Conservation (phyloP, 2,797 vertebrate genomes). For the Prunella strophiata region DNA sequence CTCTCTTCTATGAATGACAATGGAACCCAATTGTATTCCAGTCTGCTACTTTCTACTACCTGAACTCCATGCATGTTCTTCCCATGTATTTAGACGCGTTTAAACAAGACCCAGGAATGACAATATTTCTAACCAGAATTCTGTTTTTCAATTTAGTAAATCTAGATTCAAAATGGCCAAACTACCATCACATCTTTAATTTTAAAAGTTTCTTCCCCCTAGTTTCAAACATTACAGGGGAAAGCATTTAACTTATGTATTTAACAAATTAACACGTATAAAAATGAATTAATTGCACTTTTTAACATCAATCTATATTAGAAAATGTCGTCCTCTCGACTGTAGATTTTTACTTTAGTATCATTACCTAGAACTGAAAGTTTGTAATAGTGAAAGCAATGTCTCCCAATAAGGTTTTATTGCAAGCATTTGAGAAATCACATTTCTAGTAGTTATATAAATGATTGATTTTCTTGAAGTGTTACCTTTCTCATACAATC, state of each 20-base stretch:
- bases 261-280: not conserved
- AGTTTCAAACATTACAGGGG: not conserved
- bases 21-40: not conserved
- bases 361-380: not conserved
- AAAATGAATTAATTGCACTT: not conserved
- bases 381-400: not conserved
- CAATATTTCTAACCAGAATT: not conserved
- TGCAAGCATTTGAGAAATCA: not conserved
- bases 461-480: constrained; percentile 23
- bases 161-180: not conserved
- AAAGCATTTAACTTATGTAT: not conserved
- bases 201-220: not conserved
- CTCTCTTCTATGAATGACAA: not conserved
- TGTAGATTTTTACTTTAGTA: not conserved
- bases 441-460: not conserved
- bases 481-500: not conserved
- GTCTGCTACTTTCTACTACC: not conserved
- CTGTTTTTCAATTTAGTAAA: not conserved
- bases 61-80: not conserved
- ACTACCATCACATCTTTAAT: not conserved
- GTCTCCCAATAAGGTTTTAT: not conserved
- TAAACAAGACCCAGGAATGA: not conserved
- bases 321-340: not conserved
- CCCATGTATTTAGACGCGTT: rapidly evolving
- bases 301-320: not conserved